Evolutionary conservation across 2,888 invertebrate species (phyloP), one percentile per base, ranked within the genome.

Genomic region (Brassicogethes aeneus): DNA sequence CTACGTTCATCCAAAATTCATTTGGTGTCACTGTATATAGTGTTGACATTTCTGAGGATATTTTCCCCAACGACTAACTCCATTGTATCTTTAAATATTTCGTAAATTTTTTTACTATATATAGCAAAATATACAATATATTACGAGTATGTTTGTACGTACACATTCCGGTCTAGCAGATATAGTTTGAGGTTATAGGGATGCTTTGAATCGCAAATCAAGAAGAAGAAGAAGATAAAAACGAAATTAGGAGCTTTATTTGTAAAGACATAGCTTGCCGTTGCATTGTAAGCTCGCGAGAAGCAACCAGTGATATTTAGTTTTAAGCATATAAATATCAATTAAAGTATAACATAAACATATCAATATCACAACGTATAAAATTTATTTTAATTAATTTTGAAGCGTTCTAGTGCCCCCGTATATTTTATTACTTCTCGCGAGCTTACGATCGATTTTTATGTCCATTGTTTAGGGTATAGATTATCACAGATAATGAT

Each of bases 31-130:
- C n/a, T n/a, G n/a, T n/a, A n/a, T n/a, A n/a, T n/a, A n/a, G n/a
- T n/a, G n/a, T n/a, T n/a, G n/a, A n/a, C n/a, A n/a, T n/a, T n/a
- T n/a, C n/a, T n/a, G n/a, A 39, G 17, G 35, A 30, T n/a, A 36
- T 47, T 45, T 42, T 43, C 42, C 42, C 36, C 44, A 43, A 37
- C 43, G 45, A 43, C 40, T 40, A 46, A 39, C 41, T 51, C 45
- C 45, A 45, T 47, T 23, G 23, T 23, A 23, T 23, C 23, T 23
- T 10, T 53, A 48, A 47, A 51, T 51, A 54, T 60, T 64, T 63
- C 60, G 52, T 63, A 62, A 61, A 50, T 59, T 63, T 62, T 61
- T 64, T 61, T 62, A 64, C 62, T 60, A 57, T n/a, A n/a, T n/a
- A n/a, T 59, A 59, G 57, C 55, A 56, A 57, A 16, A 41, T 14